Percentiles rank a stretch among this genome's conserved stretches.
Conservation (phyloP, 2,113 vertebrate species). For the Galemys pyrenaicus region DNA sequence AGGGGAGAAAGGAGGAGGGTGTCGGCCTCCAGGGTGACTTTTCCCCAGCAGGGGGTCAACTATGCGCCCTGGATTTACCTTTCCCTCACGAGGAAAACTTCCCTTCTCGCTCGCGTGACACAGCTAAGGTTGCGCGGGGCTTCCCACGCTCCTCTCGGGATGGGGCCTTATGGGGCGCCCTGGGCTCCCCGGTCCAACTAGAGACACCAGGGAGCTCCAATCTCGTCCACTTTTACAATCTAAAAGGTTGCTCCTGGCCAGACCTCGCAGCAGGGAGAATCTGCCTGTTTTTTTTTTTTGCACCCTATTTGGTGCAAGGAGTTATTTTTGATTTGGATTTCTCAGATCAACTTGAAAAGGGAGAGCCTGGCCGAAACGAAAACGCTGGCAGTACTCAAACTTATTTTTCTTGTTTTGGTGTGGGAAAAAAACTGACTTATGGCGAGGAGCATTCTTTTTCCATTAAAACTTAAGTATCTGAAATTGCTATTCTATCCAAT, state of each 20-base stretch:
- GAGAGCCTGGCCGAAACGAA: background rate
- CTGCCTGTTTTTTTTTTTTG: conserved; percentile 56
- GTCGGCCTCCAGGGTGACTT: background rate
- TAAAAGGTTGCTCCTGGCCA: background rate
- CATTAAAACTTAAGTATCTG: conserved; percentile 76
- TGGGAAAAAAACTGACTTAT: background rate
- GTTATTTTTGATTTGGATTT: background rate
- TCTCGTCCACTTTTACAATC: no score
- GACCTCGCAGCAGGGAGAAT: fast-evolving
- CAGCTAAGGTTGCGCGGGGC: background rate
- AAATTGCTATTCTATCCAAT: conserved; percentile 66
- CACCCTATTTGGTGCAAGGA: background rate
- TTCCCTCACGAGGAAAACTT: background rate
- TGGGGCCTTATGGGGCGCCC: background rate
- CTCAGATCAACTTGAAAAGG: background rate
- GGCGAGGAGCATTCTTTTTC: conserved; percentile 64
- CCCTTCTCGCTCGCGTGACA: background rate
- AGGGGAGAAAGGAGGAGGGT: background rate
- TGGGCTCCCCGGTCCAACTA: background rate
- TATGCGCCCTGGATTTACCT: background rate
- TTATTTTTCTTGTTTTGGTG: background rate
- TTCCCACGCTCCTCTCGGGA: background rate
- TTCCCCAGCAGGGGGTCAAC: background rate
- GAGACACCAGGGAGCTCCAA: background rate
- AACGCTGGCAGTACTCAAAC: background rate